Evolutionary conservation across 2,113 vertebrate species (phyloP).

Genomic region (Paradoxurus hermaphroditus): DNA sequence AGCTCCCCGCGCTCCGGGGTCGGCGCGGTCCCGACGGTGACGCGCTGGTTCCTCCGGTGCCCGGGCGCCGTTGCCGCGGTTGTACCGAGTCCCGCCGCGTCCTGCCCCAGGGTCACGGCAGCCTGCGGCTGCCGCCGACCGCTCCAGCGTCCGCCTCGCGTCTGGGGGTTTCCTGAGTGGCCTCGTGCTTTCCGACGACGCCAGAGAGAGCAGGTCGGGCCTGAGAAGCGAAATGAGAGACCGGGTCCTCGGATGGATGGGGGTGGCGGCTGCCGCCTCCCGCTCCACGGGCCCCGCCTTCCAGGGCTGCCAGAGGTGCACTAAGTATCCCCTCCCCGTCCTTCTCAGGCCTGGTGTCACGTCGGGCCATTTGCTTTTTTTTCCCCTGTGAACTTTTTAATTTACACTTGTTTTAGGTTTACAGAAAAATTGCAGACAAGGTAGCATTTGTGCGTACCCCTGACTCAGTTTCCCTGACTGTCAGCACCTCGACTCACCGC

Average conservation of each 20-base stretch:
- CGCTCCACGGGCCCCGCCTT: not conserved
- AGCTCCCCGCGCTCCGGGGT: no score
- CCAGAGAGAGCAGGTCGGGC: not conserved
- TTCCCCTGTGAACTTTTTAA: not conserved
- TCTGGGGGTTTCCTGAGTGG: not conserved
- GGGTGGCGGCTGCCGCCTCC: no score
- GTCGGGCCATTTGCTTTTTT: not conserved
- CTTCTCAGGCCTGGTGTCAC: not conserved
- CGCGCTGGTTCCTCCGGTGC: not conserved
- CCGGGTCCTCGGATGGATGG: no score
- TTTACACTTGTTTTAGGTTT: not conserved
- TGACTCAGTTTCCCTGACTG: not conserved
- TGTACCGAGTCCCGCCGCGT: not conserved
- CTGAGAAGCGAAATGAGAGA: not conserved
- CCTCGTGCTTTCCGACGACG: not conserved
- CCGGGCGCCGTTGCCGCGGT: not conserved
- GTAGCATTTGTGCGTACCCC: no score
- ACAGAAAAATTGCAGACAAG: not conserved
- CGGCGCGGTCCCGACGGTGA: no score
- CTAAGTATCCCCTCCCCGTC: not conserved
- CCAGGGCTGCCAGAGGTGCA: not conserved
- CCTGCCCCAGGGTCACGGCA: no score
- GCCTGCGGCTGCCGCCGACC: not conserved
- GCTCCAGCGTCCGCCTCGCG: no score
- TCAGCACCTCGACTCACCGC: fast-evolving